Conservation (phyloP, 2,888 invertebrate species). For the Lasioglossum lativentre region DNA sequence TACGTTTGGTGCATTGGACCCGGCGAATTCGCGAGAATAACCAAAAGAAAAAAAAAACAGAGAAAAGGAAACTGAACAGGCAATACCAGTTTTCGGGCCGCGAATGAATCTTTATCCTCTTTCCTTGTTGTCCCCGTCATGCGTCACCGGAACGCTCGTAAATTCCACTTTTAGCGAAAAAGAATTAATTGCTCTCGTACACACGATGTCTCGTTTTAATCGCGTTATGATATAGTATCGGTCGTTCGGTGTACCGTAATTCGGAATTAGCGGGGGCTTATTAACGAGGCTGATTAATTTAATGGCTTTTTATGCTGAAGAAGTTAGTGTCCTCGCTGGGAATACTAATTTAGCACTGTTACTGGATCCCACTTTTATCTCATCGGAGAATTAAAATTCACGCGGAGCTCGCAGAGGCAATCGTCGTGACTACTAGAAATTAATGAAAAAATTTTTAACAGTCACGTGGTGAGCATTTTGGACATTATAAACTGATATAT, state of each 20-base stretch:
- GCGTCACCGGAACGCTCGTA: neutral
- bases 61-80: neutral
- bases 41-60: neutral
- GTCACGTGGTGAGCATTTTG: neutral
- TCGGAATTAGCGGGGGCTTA: neutral
- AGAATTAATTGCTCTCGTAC: constrained; percentile 12
- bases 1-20: constrained; percentile 24
- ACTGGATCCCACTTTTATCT: neutral
- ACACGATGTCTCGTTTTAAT: neutral
- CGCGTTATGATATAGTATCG: neutral
- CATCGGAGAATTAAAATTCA: constrained; percentile 16
- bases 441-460: neutral
- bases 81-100: constrained; percentile 23
- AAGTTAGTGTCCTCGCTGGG: neutral
- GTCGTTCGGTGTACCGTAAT: neutral
- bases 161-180: neutral
- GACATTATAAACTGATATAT: too few relatives aligned
- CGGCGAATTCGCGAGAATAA: constrained; percentile 14
- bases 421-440: neutral
- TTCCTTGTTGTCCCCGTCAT: neutral
- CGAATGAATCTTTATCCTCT: constrained; percentile 18
- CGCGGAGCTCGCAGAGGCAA: too few relatives aligned
- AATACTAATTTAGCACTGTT: constrained; percentile 1
- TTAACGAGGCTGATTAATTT: constrained; percentile 20
- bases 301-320: neutral